Conservation (phyloP, 2,888 invertebrate species). For the Leucophora obtusa region DNA sequence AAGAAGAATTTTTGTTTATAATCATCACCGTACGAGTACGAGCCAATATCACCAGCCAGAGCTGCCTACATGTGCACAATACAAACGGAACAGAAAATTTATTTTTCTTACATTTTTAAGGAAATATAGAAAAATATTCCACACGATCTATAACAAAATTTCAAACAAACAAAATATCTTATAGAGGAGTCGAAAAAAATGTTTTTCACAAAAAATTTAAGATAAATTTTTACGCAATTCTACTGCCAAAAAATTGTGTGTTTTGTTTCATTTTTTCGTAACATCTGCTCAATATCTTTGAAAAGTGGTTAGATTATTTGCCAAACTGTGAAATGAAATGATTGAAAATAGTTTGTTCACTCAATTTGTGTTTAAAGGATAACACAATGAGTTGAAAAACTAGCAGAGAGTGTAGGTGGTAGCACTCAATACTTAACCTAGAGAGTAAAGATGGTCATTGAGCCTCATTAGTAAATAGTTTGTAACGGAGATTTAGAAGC, state of each 20-base stretch:
- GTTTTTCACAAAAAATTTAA: slow-evolving; percentile 13
- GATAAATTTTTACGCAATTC: slow-evolving; percentile 46
- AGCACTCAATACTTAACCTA: too few species aligned
- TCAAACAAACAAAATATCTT: slow-evolving; percentile 1
- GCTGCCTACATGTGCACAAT: background rate
- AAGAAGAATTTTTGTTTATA: background rate
- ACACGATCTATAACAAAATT: background rate
- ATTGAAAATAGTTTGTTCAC: background rate
- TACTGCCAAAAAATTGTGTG: background rate
- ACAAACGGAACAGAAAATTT: slow-evolving; percentile 9
- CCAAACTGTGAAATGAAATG: background rate
- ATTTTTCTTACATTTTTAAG: slow-evolving; percentile 3
- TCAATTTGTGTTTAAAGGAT: background rate
- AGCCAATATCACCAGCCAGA: background rate
- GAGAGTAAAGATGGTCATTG: too few species aligned
- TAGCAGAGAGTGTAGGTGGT: background rate
- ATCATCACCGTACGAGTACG: background rate
- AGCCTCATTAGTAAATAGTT: too few species aligned
- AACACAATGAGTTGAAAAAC: background rate
- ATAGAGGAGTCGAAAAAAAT: background rate
- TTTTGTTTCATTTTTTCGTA: background rate
- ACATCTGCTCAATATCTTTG: background rate
- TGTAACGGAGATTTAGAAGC: too few species aligned
- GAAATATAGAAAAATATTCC: slow-evolving; percentile 12
- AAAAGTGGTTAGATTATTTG: background rate